These are phyloP conservation scores for Lasioglossum morio DNA, from an alignment of 2,888 invertebrate species.

Conservation along the genomic window DNA sequence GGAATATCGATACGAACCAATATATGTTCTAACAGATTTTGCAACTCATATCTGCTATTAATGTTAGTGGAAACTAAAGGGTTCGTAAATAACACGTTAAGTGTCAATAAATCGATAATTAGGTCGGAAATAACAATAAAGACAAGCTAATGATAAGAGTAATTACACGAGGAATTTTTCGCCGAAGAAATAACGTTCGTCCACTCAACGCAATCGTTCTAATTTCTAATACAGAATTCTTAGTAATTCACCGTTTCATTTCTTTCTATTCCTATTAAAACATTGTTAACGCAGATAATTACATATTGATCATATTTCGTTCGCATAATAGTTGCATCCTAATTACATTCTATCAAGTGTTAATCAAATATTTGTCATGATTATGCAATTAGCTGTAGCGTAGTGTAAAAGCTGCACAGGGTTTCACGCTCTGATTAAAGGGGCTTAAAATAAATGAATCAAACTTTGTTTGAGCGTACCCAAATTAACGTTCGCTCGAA, in stretches of 20 bases:
- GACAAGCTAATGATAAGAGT: conserved; percentile 32
- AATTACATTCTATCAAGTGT: not conserved
- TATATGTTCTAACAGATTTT: conserved; percentile 51
- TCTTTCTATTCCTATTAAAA: not conserved
- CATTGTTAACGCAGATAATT: not conserved
- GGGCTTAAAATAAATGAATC: conserved; percentile 37
- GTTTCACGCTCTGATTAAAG: conserved; percentile 53
- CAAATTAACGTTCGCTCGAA: conserved; percentile 9
- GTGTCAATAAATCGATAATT: conserved; percentile 57
- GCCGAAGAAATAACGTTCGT: not conserved
- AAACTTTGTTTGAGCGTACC: conserved; percentile 11
- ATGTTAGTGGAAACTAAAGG: conserved; percentile 54
- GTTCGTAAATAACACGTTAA: conserved; percentile 58
- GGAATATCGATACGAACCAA: conserved; percentile 37
- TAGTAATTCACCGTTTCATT: not conserved
- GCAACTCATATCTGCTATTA: conserved; percentile 52
- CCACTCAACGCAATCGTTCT: not conserved
- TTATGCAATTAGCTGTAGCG: conserved; percentile 14
- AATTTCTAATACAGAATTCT: not conserved
- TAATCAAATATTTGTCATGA: conserved; percentile 4
- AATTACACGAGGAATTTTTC: conserved; percentile 1
- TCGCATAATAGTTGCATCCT: not conserved
- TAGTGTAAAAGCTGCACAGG: conserved; percentile 24
- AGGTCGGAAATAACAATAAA: conserved; percentile 39
- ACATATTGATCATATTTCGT: not conserved